Conservation (phyloP, 2,797 vertebrate species). For the Myotis planiceps region DNA sequence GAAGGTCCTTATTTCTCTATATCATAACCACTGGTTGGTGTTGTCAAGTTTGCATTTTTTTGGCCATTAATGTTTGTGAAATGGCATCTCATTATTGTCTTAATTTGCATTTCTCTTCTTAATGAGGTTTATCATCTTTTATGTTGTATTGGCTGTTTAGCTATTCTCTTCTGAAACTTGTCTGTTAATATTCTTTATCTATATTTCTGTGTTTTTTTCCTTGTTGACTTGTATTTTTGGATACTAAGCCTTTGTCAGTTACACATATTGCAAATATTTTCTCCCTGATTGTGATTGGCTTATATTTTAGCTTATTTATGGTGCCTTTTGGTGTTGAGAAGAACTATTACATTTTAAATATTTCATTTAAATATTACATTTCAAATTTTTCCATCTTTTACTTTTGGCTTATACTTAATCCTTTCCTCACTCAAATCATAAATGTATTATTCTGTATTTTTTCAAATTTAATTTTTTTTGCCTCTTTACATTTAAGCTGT, state of each 20-base stretch:
- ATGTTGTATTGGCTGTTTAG: not conserved
- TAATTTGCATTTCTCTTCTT: not conserved
- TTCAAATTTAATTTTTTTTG: not conserved
- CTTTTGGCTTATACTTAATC: not conserved
- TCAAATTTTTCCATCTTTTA: not conserved
- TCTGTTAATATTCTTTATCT: not conserved
- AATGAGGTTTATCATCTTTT: not conserved
- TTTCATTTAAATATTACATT: too few relatives aligned
- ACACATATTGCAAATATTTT: not conserved
- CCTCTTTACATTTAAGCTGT: not conserved
- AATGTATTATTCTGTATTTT: not conserved
- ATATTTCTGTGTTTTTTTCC: not conserved
- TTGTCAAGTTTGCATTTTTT: not conserved
- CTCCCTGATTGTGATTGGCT: not conserved
- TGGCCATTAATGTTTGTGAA: not conserved
- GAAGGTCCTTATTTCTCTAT: not conserved
- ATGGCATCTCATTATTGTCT: not conserved
- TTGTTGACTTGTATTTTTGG: not conserved
- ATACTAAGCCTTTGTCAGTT: not conserved
- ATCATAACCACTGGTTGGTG: not conserved
- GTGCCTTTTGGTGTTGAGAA: not conserved
- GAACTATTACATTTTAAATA: not conserved
- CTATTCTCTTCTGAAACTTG: not conserved
- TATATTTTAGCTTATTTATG: not conserved
- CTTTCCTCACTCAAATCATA: not conserved